Evolutionary conservation across 2,113 vertebrate genomes (phyloP), one percentile per base, ranked within the genome.

Genomic region (Aptenodytes patagonicus): DNA sequence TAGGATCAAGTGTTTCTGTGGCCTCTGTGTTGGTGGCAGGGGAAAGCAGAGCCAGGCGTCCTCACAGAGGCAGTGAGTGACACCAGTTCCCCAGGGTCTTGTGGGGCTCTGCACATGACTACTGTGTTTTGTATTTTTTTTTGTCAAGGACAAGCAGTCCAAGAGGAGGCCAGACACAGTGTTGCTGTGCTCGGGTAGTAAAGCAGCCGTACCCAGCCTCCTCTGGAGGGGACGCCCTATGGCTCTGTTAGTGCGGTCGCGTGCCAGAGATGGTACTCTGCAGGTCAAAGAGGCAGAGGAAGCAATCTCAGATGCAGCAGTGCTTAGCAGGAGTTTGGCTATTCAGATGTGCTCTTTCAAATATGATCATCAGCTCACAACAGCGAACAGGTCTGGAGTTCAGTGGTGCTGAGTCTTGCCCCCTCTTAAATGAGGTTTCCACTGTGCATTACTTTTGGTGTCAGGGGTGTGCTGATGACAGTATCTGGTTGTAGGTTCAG

Each of bases 161-260:
- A 36, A 51, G 42, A 55, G 38, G 57, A 64, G 58, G 36, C 13
- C 34, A n/a, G 71, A 24, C 26, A 10, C 20, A 3, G 32, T 8
- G 32, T 17, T 36, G 25, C 86, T 88, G 70, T 57, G 49, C 58
- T 84, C 0, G 8, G 19, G 36, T 7, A 21, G 52, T 14, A 29
- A 47, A 24, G 29, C 17, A 71, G 17, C 34, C 2, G 2, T 19
- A 7, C 14, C 16, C 76, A 61, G 54, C 12, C 17, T 2, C 4
- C 36, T 46, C 38, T 32, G 71, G 51, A 65, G 47, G 26, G 19
- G 17, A 46, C 1, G 1, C 9, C 32, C 79, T 0, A 0, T 22
- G 40, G 44, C 42, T 38, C 78, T 24, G 2, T 1, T 54, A n/a
- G 28, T 0, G 14, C 17, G 24, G 38, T 10, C 3, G 0, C 1